A percentile compares a stretch with the other conserved stretches of the same genome.
Conservation (phyloP, 2,113 vertebrate species). For the Urocolius indicus region DNA sequence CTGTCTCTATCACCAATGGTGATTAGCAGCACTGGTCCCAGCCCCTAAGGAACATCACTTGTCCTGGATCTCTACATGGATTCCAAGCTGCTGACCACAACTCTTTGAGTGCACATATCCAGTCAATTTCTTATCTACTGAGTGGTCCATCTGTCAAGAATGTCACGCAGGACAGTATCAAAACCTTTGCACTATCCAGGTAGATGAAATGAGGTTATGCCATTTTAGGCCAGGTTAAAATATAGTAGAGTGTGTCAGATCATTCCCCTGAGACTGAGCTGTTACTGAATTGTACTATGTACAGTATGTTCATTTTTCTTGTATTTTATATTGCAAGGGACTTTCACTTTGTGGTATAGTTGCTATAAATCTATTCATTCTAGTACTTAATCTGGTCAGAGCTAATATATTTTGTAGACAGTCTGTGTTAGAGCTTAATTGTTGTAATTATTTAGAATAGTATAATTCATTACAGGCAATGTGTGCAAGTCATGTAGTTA, state of each 20-base stretch:
- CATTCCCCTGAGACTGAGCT: not conserved
- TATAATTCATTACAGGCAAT: constrained; percentile 3
- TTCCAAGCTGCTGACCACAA: no score
- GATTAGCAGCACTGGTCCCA: no score
- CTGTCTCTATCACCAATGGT: no score
- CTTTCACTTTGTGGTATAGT: not conserved
- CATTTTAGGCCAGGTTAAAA: not conserved
- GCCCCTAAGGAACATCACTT: no score
- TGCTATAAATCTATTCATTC: constrained; percentile 10
- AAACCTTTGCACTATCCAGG: no score
- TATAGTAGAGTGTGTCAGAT: not conserved
- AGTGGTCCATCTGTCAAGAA: no score
- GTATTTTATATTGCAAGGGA: not conserved
- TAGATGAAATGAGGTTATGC: not conserved
- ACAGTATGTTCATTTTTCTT: not conserved
- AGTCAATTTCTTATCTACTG: no score
- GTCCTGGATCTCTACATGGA: no score
- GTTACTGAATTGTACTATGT: not conserved
- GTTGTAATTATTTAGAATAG: constrained; percentile 34
- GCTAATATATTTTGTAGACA: constrained; percentile 23
- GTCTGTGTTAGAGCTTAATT: constrained; percentile 30
- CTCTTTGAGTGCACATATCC: no score
- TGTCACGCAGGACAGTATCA: no score
- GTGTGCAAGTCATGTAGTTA: constrained; percentile 25
- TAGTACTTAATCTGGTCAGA: constrained; percentile 25